A percentile compares a stretch with the other conserved stretches of the same genome.
Evolutionary conservation across 2,888 invertebrate species (phyloP).

Genomic region (Eueremaeus valkanovi): DNA sequence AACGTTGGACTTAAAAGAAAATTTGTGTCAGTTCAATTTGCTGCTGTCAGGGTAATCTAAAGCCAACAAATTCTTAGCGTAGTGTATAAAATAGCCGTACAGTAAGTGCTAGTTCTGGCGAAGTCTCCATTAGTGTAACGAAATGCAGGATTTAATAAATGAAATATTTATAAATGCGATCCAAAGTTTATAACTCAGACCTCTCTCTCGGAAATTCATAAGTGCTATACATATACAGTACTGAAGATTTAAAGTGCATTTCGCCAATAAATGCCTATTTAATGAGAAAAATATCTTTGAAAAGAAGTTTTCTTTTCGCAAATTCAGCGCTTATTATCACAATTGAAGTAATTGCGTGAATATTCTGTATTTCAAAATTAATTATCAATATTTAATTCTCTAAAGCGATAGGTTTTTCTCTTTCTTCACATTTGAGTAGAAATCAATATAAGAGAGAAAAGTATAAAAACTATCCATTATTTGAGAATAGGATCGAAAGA

Average conservation of each 20-base stretch:
- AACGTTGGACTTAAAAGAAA: too few relatives aligned
- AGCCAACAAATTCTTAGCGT: too few relatives aligned
- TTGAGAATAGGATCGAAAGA: background rate
- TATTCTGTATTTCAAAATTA: background rate
- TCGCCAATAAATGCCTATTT: background rate
- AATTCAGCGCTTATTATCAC: background rate
- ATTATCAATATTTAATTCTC: slow-evolving; percentile 5
- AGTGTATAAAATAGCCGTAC: too few relatives aligned
- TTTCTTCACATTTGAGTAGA: background rate
- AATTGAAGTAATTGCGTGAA: background rate
- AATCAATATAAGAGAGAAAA: background rate
- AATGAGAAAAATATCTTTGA: background rate
- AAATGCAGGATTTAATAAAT: too few relatives aligned
- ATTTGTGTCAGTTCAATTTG: too few relatives aligned
- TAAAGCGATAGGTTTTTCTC: background rate
- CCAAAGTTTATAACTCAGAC: too few relatives aligned
- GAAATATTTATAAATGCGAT: background rate
- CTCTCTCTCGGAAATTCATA: too few relatives aligned
- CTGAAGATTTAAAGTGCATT: background rate
- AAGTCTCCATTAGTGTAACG: too few relatives aligned
- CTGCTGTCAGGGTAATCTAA: too few relatives aligned
- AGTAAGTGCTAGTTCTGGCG: too few relatives aligned
- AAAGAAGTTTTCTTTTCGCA: background rate
- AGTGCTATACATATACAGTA: background rate
- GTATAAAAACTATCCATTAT: background rate